phyloP scores from a whole-genome alignment of 2,888 invertebrate species.

The Steinernema scapterisci region DNA sequence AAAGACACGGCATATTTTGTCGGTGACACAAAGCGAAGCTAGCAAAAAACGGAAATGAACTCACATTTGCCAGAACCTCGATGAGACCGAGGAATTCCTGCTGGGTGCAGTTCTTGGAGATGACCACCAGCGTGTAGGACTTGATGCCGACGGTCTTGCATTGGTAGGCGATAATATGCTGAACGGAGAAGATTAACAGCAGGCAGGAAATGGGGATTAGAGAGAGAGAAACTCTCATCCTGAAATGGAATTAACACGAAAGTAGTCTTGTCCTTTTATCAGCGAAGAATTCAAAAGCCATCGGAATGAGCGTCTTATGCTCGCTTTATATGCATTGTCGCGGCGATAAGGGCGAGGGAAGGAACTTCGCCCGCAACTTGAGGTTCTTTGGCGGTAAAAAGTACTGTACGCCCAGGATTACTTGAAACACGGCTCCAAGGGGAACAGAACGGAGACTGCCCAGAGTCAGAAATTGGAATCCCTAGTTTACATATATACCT shows the following conservation, averaged over 20 bases:
- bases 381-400: not conserved
- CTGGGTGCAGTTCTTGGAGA: not conserved
- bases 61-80: constrained; percentile 10
- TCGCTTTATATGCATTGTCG: constrained; percentile 17
- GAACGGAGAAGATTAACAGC: not conserved
- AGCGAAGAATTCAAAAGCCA: not conserved
- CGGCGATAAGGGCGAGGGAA: not conserved
- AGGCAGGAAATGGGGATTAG: not conserved
- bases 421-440: too few species aligned
- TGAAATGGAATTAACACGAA: not conserved
- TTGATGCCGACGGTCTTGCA: not conserved
- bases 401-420: too few species aligned
- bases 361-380: not conserved
- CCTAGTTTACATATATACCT: too few species aligned
- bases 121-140: not conserved
- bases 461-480: too few species aligned
- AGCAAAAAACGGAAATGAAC: not conserved
- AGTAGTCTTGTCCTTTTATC: constrained; percentile 22
- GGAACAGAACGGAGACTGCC: too few species aligned
- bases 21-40: not conserved
- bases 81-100: not conserved
- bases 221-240: not conserved
- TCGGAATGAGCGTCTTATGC: constrained; percentile 7
- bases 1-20: constrained; percentile 14
- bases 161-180: too few species aligned